phyloP scores from a whole-genome alignment of 2,113 vertebrate genomes.

The Atlantisia rogersi region DNA sequence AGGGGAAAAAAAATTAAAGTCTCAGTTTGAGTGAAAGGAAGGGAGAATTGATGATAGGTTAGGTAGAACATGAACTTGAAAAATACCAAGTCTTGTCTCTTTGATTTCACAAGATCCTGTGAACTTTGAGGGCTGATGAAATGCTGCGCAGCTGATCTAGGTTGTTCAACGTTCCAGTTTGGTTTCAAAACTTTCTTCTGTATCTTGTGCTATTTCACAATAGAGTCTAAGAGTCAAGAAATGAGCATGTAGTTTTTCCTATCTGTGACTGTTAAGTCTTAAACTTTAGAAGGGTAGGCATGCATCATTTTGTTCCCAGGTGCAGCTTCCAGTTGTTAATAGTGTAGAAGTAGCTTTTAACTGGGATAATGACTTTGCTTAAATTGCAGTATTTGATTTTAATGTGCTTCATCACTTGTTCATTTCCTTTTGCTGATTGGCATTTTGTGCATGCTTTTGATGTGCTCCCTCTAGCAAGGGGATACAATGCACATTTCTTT shows the following conservation, averaged over 20 bases:
- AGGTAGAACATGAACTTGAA: not conserved
- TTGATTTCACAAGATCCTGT: not conserved
- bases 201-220: not conserved
- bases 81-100: not conserved
- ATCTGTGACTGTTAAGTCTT: not conserved
- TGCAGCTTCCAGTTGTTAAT: not conserved
- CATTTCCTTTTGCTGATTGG: not conserved
- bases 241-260: not conserved
- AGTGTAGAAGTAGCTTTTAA: not conserved
- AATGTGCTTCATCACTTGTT: not conserved
- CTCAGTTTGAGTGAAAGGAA: not conserved
- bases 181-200: slow-evolving; percentile 11
- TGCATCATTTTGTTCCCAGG: not conserved
- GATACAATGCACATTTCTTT: not conserved
- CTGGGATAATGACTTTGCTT: not conserved
- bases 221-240: not conserved
- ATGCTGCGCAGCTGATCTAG: not conserved
- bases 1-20: not conserved
- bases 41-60: not conserved
- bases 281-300: not conserved
- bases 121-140: not conserved
- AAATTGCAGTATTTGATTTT: not conserved
- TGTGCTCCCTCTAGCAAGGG: not conserved
- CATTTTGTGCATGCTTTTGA: not conserved
- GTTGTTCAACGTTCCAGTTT: not conserved